Evolutionary conservation across 2,888 invertebrate species (phyloP), one percentile per base, ranked within the genome.

Genomic region (Euphydryas editha): DNA sequence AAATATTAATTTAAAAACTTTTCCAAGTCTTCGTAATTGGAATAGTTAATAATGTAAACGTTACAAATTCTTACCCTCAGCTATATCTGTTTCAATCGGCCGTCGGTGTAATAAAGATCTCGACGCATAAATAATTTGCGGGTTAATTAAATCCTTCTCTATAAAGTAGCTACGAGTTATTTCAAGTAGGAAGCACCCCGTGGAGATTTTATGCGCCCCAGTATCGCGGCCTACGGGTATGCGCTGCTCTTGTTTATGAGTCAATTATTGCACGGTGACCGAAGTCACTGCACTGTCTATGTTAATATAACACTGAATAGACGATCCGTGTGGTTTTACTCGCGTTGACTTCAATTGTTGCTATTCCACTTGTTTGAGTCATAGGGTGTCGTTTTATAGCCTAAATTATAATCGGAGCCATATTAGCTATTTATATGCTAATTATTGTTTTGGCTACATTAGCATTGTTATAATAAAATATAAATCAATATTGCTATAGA

Each of bases 81-180:
- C 17, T 36, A 36, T 54, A 30, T 54, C 36, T 36, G 36, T 36
- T 24, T 54, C 21, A 36, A 54, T n/a, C 3, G 15, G 10, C 17
- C 30, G n/a, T n/a, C n/a, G 36, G 0, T 54, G n/a, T 5, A 36
- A 54, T 54, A 54, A 54, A 54, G 30, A 54, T 54, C 36, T 15
- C 39, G 24, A 62, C 67, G 68, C 72, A 78, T 78, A 80, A 79
- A 79, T 76, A 75, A 75, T 69, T 67, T 70, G 75, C 70, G 67
- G 72, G 70, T 80, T 86, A 87, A 88, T 89, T 88, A 87, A 87
- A 84, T 83, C 76, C 83, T 78, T 83, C 84, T 81, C 83, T 84
- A 84, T 84, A 83, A 84, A 82, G 77, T 70, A 75, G 68, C 74
- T 73, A 78, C 78, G 76, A 75, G 78, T 77, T 82, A 80, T 65